Evolutionary conservation across 2,888 invertebrate genomes (phyloP), one percentile per base, ranked within the genome.

Genomic region (Chrysopilus asiliformis): DNA sequence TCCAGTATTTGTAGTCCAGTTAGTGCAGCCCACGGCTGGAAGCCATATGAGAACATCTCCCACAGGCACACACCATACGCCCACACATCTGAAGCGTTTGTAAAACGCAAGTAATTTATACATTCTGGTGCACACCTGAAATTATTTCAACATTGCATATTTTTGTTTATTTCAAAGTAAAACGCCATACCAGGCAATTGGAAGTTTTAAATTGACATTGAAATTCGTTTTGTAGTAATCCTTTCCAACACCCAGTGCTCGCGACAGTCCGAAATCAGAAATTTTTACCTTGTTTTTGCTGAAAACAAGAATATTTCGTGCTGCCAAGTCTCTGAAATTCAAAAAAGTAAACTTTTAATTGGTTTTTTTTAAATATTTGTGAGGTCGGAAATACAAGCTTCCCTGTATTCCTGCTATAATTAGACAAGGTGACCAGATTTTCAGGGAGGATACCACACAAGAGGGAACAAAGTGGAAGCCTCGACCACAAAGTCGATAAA

Each of bases 31-130:
- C 97, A 98, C 0, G 98, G 98, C 60, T 95, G 94, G 57, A 91
- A 90, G 2, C 97, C 97, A 55, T 95, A 97, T 1, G 91, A 90
- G 60, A 97, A 98, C 89, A 97, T 90, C 64, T 98, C 98, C 97
- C 97, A 98, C 1, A 98, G 67, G n/a, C 94, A 91, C 0, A 95
- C 90, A 3, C 89, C 97, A 58, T 82, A 98, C 0, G 97, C 91
- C 97, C 97, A 98, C 0, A 95, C 91, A 57, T 98, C 98, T 38
- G 91, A 91, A 5, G 94, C 81, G 6, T 91, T 87, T 2, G 97
- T 98, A 60, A 98, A 98, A 40, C 89, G 78, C 41, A 97, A 68
- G 60, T 86, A 95, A 47, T 90, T 84, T 49, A 98, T 95, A 58
- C 91, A 93, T 64, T 98, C 97, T 0, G 97, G 95, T 0, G 97